Evolutionary conservation across 2,113 vertebrate species (phyloP).

Genomic region (Microcebus jonahi): DNA sequence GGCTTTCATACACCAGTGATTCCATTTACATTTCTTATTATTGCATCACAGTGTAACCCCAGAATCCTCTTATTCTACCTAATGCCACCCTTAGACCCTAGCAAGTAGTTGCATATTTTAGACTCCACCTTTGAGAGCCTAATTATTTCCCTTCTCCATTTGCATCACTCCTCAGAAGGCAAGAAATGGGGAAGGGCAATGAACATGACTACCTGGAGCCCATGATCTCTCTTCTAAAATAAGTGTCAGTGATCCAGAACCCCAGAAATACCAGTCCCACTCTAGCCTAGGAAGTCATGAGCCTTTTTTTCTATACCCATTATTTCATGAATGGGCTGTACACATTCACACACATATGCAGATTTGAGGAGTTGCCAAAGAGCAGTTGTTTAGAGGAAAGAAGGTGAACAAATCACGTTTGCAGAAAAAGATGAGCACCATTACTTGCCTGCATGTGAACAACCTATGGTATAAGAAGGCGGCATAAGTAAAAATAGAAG

Average conservation of each 20-base stretch:
- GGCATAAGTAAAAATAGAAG: background rate
- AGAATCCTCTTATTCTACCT: background rate
- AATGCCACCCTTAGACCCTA: rapidly evolving
- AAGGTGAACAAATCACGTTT: background rate
- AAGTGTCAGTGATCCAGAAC: background rate
- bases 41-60: background rate
- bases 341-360: background rate
- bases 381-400: background rate
- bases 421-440: background rate
- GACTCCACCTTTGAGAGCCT: background rate
- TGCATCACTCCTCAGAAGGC: background rate
- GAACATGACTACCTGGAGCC: background rate
- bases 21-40: background rate
- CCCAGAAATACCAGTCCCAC: background rate
- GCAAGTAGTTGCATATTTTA: background rate
- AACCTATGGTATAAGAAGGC: background rate
- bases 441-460: background rate
- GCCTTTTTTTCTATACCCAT: background rate
- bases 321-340: background rate
- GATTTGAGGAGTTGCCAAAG: background rate
- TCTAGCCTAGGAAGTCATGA: background rate
- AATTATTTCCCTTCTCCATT: background rate
- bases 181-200: rapidly evolving
- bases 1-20: background rate
- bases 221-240: background rate